Conservation (phyloP, 1,140 invertebrate species). For the Brachionus calyciflorus region DNA sequence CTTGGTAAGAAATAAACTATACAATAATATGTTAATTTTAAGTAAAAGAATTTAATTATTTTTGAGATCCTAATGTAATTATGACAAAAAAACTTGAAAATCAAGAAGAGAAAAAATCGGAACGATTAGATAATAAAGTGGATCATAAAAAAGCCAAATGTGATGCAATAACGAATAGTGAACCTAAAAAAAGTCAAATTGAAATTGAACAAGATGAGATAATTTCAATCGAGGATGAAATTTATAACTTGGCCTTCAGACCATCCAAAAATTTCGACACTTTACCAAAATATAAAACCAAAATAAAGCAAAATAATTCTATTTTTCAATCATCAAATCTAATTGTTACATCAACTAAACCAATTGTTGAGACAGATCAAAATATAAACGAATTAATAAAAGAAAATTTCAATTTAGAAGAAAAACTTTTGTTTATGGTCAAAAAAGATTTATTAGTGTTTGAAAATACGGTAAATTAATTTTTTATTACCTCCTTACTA, state of each 20-base stretch:
- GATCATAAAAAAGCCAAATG: too few relatives aligned
- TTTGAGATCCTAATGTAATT: too few relatives aligned
- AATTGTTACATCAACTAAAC: neutral
- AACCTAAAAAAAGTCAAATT: neutral
- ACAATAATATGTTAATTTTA: too few relatives aligned
- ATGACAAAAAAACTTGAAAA: too few relatives aligned
- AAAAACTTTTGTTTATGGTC: neutral
- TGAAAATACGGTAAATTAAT: neutral
- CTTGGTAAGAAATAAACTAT: neutral
- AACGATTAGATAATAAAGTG: too few relatives aligned
- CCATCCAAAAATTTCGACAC: neutral
- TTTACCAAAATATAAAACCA: neutral
- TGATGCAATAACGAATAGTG: neutral
- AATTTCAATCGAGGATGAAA: conserved; percentile 38
- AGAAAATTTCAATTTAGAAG: neutral
- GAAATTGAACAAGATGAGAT: conserved; percentile 6
- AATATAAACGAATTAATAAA: neutral
- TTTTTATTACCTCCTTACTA: neutral
- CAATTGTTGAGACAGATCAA: neutral
- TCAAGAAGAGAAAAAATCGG: too few relatives aligned
- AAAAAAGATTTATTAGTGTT: conserved; percentile 1
- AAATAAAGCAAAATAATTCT: neutral
- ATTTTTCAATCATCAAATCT: neutral
- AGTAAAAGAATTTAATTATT: too few relatives aligned
- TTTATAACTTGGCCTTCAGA: conserved; percentile 22